A percentile compares a stretch with the other conserved stretches of the same genome.
Evolutionary conservation across 2,797 vertebrate species (phyloP).

Genomic region (Cetoscarus ocellatus): DNA sequence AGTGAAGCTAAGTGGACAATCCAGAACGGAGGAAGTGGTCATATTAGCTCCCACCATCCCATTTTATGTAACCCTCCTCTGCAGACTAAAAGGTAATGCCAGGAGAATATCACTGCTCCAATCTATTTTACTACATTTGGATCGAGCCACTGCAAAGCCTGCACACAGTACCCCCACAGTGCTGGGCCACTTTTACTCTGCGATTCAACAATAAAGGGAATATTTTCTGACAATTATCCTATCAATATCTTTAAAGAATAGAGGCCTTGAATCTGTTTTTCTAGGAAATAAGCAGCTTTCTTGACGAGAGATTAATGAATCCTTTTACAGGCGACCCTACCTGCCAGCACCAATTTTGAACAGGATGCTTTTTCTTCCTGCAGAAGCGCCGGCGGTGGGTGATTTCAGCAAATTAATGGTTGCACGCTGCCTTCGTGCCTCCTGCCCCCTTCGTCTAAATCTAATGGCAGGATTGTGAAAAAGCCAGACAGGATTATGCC

Average conservation of each 20-base stretch:
- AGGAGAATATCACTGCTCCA: conserved; percentile 5
- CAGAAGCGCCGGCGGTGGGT: conserved; percentile 6
- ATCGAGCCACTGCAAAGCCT: not conserved
- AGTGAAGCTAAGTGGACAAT: not conserved
- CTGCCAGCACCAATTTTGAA: conserved; percentile 30
- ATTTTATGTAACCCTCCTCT: not conserved
- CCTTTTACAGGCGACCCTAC: conserved; percentile 23
- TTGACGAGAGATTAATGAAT: conserved; percentile 32
- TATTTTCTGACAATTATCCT: not conserved
- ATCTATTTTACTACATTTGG: not conserved
- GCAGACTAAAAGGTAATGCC: conserved; percentile 3
- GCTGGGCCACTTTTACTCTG: not conserved
- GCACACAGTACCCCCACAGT: not conserved
- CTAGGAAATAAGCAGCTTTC: conserved; percentile 1
- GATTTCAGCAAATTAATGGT: conserved; percentile 67
- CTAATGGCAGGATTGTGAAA: conserved; percentile 61
- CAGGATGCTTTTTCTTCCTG: conserved; percentile 1
- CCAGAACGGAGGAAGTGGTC: not conserved
- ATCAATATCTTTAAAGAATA: not conserved
- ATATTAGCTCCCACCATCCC: not conserved
- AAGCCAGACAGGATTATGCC: conserved; percentile 63
- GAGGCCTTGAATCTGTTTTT: conserved; percentile 3
- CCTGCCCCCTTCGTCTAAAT: conserved; percentile 66
- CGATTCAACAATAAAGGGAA: not conserved
- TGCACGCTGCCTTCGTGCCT: conserved; percentile 36